These are phyloP conservation scores for Netelia fuscicornis DNA, from an alignment of 2,888 invertebrate species.

Conservation along the genomic window DNA sequence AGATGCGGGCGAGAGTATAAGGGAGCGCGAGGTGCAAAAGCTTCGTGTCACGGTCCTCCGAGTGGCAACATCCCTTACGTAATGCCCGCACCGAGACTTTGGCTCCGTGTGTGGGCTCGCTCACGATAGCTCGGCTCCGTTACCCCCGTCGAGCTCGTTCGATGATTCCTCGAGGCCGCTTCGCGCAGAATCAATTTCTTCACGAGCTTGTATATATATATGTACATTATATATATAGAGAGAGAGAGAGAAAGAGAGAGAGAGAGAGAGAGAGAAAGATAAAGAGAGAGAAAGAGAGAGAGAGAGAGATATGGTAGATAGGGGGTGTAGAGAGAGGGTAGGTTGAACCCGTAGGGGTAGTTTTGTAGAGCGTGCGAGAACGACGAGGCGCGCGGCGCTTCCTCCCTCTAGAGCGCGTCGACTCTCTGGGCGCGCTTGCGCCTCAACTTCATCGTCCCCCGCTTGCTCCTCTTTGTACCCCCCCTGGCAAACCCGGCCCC, in stretches of 20 bases:
- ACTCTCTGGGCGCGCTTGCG: slow-evolving; percentile 56
- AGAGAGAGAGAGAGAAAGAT: too few relatives aligned
- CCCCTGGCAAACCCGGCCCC: slow-evolving; percentile 46
- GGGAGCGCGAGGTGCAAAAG: background rate
- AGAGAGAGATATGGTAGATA: background rate
- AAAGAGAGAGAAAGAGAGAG: too few relatives aligned
- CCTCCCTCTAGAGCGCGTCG: slow-evolving; percentile 4
- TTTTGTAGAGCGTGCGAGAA: slow-evolving; percentile 22
- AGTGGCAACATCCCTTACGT: slow-evolving; percentile 71
- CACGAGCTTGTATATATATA: slow-evolving; percentile 40
- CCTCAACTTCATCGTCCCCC: background rate
- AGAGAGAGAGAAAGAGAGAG: too few relatives aligned
- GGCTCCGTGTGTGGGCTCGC: slow-evolving; percentile 59
- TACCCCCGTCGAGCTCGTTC: slow-evolving; percentile 68
- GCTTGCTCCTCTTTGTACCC: background rate
- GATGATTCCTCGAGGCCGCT: slow-evolving; percentile 69
- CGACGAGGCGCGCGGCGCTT: slow-evolving; percentile 58
- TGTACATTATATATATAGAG: background rate
- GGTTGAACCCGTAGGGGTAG: slow-evolving; percentile 44
- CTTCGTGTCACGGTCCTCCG: slow-evolving; percentile 57
- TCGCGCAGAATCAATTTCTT: slow-evolving; percentile 82
- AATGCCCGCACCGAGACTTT: slow-evolving; percentile 65
- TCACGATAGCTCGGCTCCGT: slow-evolving; percentile 45
- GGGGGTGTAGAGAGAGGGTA: slow-evolving; percentile 2
- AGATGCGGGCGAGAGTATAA: background rate